Conservation (phyloP, 2,113 vertebrate genomes). For the Sterna hirundo region DNA sequence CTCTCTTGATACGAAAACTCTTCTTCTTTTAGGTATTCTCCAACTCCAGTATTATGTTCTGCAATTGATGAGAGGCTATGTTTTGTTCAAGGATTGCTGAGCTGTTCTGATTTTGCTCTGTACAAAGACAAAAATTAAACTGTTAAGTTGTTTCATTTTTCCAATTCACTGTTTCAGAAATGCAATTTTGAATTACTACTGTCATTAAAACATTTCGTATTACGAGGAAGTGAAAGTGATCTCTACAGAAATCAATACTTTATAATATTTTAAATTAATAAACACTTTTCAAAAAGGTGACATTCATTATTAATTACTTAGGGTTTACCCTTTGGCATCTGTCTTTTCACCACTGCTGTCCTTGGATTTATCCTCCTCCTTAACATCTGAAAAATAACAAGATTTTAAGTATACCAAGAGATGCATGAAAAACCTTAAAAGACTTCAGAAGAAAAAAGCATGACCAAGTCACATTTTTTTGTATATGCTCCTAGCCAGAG, state of each 20-base stretch:
- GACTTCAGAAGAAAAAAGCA: not conserved
- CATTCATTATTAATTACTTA: not conserved
- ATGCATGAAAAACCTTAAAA: not conserved
- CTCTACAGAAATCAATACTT: not conserved
- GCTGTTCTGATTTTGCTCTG: slow-evolving; percentile 89
- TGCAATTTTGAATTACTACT: not conserved
- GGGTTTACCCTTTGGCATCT: slow-evolving; percentile 85
- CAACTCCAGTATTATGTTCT: slow-evolving; percentile 62
- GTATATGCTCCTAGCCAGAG: not conserved
- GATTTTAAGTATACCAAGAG: not conserved
- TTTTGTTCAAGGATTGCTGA: slow-evolving; percentile 84
- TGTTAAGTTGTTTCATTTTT: slow-evolving; percentile 1
- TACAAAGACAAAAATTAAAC: slow-evolving; percentile 45
- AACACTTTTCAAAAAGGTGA: not conserved
- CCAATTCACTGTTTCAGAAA: not conserved
- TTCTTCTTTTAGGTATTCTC: slow-evolving; percentile 64
- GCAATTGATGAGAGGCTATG: slow-evolving; percentile 54
- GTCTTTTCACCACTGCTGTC: slow-evolving; percentile 85
- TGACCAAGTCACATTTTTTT: not conserved
- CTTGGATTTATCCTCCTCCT: slow-evolving; percentile 91
- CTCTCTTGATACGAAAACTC: slow-evolving; percentile 67
- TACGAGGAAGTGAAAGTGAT: not conserved
- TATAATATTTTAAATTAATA: not conserved
- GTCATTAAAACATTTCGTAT: not conserved
- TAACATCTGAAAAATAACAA: slow-evolving; percentile 79